Base-by-base conservation (phyloP, 2,888 invertebrate species). In the Parnassius smintheus region DNA sequence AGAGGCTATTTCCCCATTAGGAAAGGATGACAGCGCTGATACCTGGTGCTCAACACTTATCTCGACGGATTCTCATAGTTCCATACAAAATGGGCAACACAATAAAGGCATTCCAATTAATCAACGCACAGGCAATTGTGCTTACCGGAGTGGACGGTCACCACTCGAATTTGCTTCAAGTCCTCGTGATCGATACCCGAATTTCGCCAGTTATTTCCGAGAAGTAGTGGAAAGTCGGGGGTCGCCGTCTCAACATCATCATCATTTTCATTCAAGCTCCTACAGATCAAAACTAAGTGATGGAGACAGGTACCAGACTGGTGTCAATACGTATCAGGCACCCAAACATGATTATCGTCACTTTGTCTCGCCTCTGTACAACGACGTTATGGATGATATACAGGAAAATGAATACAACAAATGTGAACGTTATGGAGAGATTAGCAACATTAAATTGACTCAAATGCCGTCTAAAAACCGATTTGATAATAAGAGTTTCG, bases 351-450 rank as follows among this genome's bases (percentile, higher is more conserved):
- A 89, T 25, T 84, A 91, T 69, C 92, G 93, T 54, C 91, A 93
- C 59, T 91, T 79, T 65, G 75, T 86, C 2, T 91, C 91, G 35
- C 89, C 91, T 13, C 80, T 92, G 4, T 91, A 80, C 73, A 85
- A 79, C 62, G 91, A 91, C 59, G 82, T 75, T 18, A 90, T 92
- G 91, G 92, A 91, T 66, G 92, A 92, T 66, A 91, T 90, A 67
- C 89, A 90, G 72, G 92, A 92, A 73, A 83, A 86, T 61, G 91
- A 89, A 65, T 91, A 89, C 63, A 88, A 84, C 65, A 92, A 92
- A 75, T 91, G 91, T 68, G 92, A 92, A 61, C 80, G 80, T 10
- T 92, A 92, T 69, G 92, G 92, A 18, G 92, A 92, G 75, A 92
- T 92, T 53, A 83, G 85, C 51, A 89, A 75, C 61, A 76, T 88